These are phyloP conservation scores for Pristis pectinata DNA, from an alignment of 2,797 vertebrate species.

Conservation along the genomic window DNA sequence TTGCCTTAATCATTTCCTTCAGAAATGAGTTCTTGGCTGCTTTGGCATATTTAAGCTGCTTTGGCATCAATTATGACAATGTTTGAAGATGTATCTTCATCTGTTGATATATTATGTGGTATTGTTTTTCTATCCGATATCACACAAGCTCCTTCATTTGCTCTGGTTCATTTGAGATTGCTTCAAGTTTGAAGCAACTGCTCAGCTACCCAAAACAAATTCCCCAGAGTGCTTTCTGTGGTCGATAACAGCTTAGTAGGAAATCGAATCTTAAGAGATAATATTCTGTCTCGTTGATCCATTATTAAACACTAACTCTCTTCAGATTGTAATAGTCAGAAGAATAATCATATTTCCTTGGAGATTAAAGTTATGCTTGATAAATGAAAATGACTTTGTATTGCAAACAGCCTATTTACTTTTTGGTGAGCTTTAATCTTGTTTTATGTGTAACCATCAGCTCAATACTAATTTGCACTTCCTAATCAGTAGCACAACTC, in stretches of 20 bases:
- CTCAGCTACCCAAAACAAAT: neutral
- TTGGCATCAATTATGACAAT: neutral
- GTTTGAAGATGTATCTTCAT: neutral
- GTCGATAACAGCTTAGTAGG: neutral
- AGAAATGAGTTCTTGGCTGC: neutral
- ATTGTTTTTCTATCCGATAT: neutral
- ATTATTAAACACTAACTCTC: neutral
- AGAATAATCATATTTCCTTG: neutral
- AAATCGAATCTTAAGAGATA: neutral
- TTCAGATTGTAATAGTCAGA: neutral
- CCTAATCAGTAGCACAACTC: neutral
- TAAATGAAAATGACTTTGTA: neutral
- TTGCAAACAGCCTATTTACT: neutral
- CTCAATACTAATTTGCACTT: neutral
- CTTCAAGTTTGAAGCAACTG: neutral
- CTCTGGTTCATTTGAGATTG: neutral
- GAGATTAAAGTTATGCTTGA: neutral
- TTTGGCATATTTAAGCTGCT: neutral
- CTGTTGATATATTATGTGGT: neutral
- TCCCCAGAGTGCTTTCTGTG: neutral
- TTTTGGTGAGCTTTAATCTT: neutral
- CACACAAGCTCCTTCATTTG: neutral
- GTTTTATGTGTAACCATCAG: neutral
- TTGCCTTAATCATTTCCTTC: neutral
- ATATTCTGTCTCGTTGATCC: slow-evolving; percentile 1